Evolutionary conservation across 2,113 vertebrate species (phyloP), one percentile per base, ranked within the genome.

Genomic region (Hippopotamus amphibius): DNA sequence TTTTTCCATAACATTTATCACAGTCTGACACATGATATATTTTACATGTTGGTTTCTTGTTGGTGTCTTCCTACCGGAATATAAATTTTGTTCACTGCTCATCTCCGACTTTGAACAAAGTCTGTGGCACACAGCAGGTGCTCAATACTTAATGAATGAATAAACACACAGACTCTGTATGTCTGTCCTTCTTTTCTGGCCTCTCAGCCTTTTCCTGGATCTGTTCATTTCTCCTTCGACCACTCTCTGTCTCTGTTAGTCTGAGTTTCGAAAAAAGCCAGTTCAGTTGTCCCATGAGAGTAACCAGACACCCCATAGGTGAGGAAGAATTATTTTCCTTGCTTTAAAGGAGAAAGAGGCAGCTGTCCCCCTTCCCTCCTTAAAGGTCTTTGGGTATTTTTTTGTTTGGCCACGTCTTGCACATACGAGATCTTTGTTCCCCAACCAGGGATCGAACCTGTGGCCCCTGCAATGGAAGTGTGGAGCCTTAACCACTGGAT

Each of bases 61-160:
- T 61, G 50, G 46, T 86, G 21, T 69, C 48, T 46, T 86, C 17
- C 57, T 84, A 43, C 10, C 69, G 94, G 71, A 90, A 88, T 81
- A 57, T 46, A 93, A 79, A 30, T 93, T 84, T 53, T 96, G 48
- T 46, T 92, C 48, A 66, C 33, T 90, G 30, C 33, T 92, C 95
- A 26, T 92, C 74, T 94, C 74, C 82, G 92, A 41, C 24, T 90
- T 71, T 72, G 37, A 83, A 61, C 41, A 81, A 57, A 89, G 84
- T 69, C 4, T 88, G 10, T 6, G 72, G 33, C 85, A 80, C 88
- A 63, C 55, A 83, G 41, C n/a, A 61, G 26, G 48, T 21, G 7
- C 84, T 92, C 90, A n/a, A 77, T 55, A 53, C 26, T 59, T 16
- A 1, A 19, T 46, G 41, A 76, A 74, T 48, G 46, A 77, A 26